A percentile compares a stretch with the other conserved stretches of the same genome.
These are phyloP conservation scores for Noctua fimbriata DNA, from an alignment of 2,888 invertebrate species.

Conservation along the genomic window DNA sequence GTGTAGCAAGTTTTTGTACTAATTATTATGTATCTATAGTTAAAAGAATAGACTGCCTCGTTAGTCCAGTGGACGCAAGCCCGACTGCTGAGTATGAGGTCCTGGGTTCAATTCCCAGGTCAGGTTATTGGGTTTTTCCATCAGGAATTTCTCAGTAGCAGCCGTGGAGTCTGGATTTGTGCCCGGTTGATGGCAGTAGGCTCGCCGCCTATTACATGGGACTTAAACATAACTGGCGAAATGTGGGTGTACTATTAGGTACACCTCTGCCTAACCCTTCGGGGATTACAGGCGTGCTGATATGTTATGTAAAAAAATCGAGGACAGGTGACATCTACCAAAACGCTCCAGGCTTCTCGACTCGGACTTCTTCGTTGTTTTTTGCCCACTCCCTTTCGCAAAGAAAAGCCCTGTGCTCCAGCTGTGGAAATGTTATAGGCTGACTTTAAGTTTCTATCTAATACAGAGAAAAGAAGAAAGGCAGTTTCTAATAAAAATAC, in stretches of 20 bases:
- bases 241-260: background rate
- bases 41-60: background rate
- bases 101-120: background rate
- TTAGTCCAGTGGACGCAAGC: background rate
- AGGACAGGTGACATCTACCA: background rate
- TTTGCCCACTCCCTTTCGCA: background rate
- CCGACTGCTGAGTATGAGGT: background rate
- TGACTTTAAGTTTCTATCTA: background rate
- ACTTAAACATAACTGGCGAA: background rate
- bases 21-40: background rate
- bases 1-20: background rate
- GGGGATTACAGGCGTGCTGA: background rate
- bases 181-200: background rate
- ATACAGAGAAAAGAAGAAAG: background rate
- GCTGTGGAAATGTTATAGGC: background rate
- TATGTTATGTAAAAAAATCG: background rate
- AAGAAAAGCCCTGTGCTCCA: background rate
- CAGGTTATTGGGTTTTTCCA: background rate
- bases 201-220: background rate
- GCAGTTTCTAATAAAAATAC: too few relatives aligned
- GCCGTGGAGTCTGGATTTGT: background rate
- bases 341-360: background rate
- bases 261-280: background rate
- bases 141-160: background rate
- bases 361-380: background rate